These are phyloP conservation scores for Ptychoptera albimana DNA, from an alignment of 2,888 invertebrate genomes.

Conservation along the genomic window DNA sequence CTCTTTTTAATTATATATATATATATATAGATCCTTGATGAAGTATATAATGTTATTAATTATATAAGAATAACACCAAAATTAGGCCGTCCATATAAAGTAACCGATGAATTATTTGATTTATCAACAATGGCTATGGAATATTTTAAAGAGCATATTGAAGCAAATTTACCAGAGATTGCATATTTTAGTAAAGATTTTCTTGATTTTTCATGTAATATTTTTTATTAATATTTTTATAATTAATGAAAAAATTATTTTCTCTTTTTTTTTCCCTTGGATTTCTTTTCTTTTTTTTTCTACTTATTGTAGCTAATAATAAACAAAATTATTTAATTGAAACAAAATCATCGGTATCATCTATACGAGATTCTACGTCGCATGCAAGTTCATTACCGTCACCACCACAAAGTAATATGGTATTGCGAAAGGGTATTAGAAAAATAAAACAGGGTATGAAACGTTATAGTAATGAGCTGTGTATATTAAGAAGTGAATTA, in stretches of 20 bases:
- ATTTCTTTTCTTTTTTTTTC: no score
- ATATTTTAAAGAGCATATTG: conserved; percentile 88
- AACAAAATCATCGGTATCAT: conserved; percentile 21
- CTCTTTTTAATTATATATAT: conserved; percentile 5
- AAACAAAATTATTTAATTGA: conserved; percentile 18
- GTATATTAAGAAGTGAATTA: conserved; percentile 61
- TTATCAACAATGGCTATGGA: conserved; percentile 96
- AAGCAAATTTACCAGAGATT: conserved; percentile 75
- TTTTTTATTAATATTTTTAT: no score
- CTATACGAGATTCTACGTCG: conserved; percentile 13
- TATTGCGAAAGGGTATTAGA: conserved; percentile 67
- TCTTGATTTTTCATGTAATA: conserved; percentile 41
- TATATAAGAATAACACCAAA: conserved; percentile 71
- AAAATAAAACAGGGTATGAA: conserved; percentile 84
- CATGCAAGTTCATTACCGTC: conserved; percentile 34
- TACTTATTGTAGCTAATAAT: conserved; percentile 16
- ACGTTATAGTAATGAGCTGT: conserved; percentile 53
- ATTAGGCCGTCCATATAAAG: conserved; percentile 75
- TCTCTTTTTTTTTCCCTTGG: no score
- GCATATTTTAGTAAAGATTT: conserved; percentile 77
- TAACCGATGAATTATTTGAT: conserved; percentile 87
- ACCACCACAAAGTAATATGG: conserved; percentile 72
- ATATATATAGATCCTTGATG: conserved; percentile 64
- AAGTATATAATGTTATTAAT: conserved; percentile 71
- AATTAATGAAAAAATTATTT: no score